Base-by-base conservation (phyloP, 2,888 invertebrate species). In the Lepidonotus clava region DNA sequence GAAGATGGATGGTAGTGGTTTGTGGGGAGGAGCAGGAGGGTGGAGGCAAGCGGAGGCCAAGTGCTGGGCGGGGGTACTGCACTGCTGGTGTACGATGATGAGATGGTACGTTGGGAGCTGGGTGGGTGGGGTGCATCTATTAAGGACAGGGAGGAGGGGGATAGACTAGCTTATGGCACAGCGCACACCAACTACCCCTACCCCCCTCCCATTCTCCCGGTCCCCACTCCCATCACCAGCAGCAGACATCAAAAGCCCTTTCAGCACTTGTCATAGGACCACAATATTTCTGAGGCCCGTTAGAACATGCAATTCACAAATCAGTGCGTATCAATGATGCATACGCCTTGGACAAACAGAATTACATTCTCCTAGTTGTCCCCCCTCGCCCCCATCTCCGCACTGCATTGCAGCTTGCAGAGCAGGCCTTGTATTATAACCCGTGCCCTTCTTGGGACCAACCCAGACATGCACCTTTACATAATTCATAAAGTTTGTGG, bases 241-340 rank as follows among this genome's bases (percentile, higher is more conserved):
- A 24, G 18, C 21, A 80, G 32, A 80, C 80, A 80, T 80, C 80
- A 80, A 80, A 80, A 41, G 80, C 51, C 80, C 28, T 80, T 80
- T 51, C 80, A 24, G 71, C 46, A 24, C 80, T 46, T 80, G 80
- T 80, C 80, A 80, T 80, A 80, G 32, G 18, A 34, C 51, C 80
- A 80, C 41, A 41, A 46, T 46, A 80, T 80, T 80, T 38, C 80
- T 28, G 32, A 41, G 24, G 80, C 46, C 80, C 34, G 80, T 80
- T 80, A 24, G 14, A 80, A 80, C 80, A 80, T 80, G 80, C 80
- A 80, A 80, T 80, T 80, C 80, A 80, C 80, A 80, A 80, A 80
- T 80, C 80, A 46, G 80, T 46, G 46, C 28, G 51, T 80, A 80
- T 80, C 80, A 80, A 80, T 80, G 80, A 80, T 80, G 80, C 80